Evolutionary conservation across 1,140 invertebrate genomes (phyloP), one percentile per base, ranked within the genome.

Genomic region (Cydia amplana): DNA sequence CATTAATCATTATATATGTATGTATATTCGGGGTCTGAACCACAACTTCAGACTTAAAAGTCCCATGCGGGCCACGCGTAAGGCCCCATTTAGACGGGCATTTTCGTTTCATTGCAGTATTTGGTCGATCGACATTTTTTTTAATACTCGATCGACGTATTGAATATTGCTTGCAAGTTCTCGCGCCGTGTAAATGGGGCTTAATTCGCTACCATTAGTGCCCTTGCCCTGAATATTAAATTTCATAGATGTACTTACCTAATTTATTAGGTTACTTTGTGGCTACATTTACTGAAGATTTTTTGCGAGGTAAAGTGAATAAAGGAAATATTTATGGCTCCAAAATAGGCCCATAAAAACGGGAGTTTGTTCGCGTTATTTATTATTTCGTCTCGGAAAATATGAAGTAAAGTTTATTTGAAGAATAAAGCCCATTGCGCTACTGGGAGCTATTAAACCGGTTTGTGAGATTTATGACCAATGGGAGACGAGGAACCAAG

Each of bases 391-490:
- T 32, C 25, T 32, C 2, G 16, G 16, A 67, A 67, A 36, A 32
- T n/a, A 64, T 64, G 25, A 64, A 64, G 25, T 67, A 67, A 32
- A 32, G 64, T 67, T n/a, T 67, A 28, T 67, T 67, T 32, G 25
- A n/a, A 36, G 64, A n/a, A 67, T 32, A 67, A 65, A 67, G 28
- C 10, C 25, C 12, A 67, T n/a, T 32, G 64, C 25, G 64, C 64
- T 67, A 32, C 64, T 32, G 64, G 64, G 25, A 67, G 64, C 64
- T 67, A 67, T 67, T 67, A 67, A 67, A 36, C 51, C 64, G 28
- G 28, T 25, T 16, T 36, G 14, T 32, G 25, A 28, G 64, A 67
- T 67, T 67, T 67, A 67, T 67, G 25, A n/a, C 28, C 64, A 25
- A 16, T 67, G 20, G 1, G 64, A 32, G 25, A 67, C 28, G 51